Conservation (phyloP, 2,113 vertebrate genomes). For the Centropus bengalensis region DNA sequence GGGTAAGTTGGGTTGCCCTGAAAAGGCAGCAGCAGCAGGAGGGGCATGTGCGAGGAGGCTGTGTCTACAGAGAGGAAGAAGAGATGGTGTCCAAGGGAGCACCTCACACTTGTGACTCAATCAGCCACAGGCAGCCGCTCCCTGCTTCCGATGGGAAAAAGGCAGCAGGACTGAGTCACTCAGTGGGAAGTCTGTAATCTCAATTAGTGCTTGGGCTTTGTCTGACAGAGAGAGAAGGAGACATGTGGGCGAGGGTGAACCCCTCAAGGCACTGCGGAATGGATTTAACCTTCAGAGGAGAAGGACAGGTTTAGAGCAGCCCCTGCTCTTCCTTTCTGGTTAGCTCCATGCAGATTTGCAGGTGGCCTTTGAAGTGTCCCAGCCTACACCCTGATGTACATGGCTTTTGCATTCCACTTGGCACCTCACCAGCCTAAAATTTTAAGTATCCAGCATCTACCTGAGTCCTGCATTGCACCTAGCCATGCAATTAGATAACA, state of each 20-base stretch:
- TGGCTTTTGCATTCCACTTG: background rate
- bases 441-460: background rate
- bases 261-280: background rate
- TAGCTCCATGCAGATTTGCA: background rate
- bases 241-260: accelerated
- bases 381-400: background rate
- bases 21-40: background rate
- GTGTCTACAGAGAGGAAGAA: background rate
- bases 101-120: background rate
- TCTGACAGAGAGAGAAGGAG: background rate
- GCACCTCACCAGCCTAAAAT: background rate
- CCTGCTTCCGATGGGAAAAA: background rate
- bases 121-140: accelerated
- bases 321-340: background rate
- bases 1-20: accelerated
- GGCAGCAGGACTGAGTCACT: accelerated
- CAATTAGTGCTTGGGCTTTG: accelerated
- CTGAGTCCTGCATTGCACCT: background rate
- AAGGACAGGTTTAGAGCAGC: background rate
- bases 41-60: accelerated
- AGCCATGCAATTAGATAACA: too few relatives aligned
- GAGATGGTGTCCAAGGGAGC: accelerated
- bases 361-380: background rate
- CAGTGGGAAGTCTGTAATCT: background rate
- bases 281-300: background rate